Percentiles rank a stretch among this genome's conserved stretches.
phyloP scores from a whole-genome alignment of 2,113 vertebrate species.

The Marcusenius ussheri region DNA sequence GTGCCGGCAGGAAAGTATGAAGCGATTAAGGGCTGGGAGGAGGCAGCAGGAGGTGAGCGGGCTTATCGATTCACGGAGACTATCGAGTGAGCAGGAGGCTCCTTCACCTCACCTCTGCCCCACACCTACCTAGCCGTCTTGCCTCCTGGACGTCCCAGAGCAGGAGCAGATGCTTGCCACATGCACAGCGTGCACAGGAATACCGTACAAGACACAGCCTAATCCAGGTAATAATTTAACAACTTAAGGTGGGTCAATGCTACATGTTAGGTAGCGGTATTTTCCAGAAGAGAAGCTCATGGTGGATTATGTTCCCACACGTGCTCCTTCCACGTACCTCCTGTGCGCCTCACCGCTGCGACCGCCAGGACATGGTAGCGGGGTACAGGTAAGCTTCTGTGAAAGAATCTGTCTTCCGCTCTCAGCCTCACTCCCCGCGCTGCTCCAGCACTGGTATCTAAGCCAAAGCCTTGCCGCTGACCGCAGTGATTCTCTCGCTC shows the following conservation, averaged over 20 bases:
- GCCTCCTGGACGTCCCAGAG: not conserved
- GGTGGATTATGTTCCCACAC: not conserved
- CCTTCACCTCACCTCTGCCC: not conserved
- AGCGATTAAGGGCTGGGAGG: not conserved
- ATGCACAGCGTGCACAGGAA: not conserved
- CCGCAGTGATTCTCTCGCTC: not conserved
- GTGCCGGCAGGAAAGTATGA: not conserved
- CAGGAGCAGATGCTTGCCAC: not conserved
- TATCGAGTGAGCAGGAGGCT: not conserved
- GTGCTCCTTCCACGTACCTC: constrained; percentile 20
- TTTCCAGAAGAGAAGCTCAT: not conserved
- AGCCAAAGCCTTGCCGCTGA: constrained; percentile 3
- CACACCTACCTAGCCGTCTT: not conserved
- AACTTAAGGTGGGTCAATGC: not conserved
- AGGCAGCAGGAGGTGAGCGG: not conserved
- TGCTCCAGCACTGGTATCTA: constrained; percentile 14
- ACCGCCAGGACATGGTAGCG: constrained; percentile 40
- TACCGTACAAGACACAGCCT: not conserved
- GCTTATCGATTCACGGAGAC: not conserved
- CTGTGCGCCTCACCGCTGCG: not conserved
- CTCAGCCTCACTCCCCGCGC: constrained; percentile 23
- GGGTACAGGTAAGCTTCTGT: constrained; percentile 29
- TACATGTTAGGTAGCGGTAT: not conserved
- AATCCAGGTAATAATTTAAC: not conserved
- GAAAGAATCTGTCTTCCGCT: constrained; percentile 29